These are phyloP conservation scores for Nomada ferruginata DNA, from an alignment of 2,888 invertebrate species.

Conservation along the genomic window DNA sequence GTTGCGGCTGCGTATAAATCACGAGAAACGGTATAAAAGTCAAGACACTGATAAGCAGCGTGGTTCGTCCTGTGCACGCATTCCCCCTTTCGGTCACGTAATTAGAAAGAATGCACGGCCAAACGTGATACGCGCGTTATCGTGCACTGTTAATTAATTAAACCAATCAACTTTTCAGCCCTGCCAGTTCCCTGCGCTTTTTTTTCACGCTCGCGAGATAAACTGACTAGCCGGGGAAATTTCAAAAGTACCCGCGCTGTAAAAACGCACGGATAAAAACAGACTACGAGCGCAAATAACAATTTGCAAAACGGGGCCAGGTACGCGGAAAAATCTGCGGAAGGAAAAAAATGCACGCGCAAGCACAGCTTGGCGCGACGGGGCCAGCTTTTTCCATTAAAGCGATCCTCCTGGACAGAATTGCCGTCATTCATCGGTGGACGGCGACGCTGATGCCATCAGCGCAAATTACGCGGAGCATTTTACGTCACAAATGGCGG, in stretches of 20 bases:
- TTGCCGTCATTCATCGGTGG: constrained; percentile 33
- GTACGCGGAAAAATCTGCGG: background rate
- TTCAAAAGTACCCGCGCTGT: too few species aligned
- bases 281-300: background rate
- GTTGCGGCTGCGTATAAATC: constrained; percentile 32
- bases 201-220: too few species aligned
- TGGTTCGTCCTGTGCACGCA: constrained; percentile 1
- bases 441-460: constrained; percentile 29
- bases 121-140: background rate
- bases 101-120: constrained; percentile 3
- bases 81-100: background rate
- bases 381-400: constrained; percentile 22
- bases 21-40: constrained; percentile 17
- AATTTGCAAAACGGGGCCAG: too few species aligned
- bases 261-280: too few species aligned
- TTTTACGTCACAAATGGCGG: constrained; percentile 42
- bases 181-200: background rate
- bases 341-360: background rate
- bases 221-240: too few species aligned
- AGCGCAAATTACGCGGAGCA: constrained; percentile 39
- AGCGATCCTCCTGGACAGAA: constrained; percentile 19
- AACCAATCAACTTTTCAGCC: background rate
- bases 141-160: constrained; percentile 8
- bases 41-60: constrained; percentile 5
- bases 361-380: background rate